Conservation (phyloP, 1,140 invertebrate genomes). For the Aphaenogaster rudis region DNA sequence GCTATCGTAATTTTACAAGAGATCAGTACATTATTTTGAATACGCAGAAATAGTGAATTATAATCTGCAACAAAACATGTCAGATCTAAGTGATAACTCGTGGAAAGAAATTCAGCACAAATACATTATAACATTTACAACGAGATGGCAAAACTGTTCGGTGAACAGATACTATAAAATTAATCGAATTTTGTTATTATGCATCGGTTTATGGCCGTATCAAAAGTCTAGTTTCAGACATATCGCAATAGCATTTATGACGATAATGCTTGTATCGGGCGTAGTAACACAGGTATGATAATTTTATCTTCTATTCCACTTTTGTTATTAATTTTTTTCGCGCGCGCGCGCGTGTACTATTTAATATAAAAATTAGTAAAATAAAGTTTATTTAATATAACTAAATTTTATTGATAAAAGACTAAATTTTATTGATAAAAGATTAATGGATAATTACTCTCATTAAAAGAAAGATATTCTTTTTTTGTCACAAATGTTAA, state of each 20-base stretch:
- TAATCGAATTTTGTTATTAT: conserved; percentile 46
- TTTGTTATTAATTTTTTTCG: background rate
- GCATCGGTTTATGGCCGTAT: conserved; percentile 46
- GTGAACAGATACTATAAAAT: conserved; percentile 26
- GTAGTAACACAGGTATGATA: conserved; percentile 15
- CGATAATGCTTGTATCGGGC: background rate
- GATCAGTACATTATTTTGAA: conserved; percentile 1
- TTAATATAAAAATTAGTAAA: background rate
- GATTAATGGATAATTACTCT: background rate
- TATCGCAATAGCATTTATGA: background rate
- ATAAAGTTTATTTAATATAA: background rate
- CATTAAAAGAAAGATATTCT: background rate
- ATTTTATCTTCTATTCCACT: background rate
- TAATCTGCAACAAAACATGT: background rate
- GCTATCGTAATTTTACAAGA: background rate
- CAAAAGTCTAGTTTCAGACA: conserved; percentile 3
- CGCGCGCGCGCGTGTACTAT: background rate
- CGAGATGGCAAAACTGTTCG: background rate
- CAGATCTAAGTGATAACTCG: background rate
- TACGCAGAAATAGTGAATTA: background rate
- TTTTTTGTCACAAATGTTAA: background rate
- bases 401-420: background rate
- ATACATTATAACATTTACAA: background rate
- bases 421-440: background rate
- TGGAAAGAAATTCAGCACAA: conserved; percentile 20